A percentile compares a stretch with the other conserved stretches of the same genome.
phyloP scores from a whole-genome alignment of 2,113 vertebrate species.

The Oreotrochilus melanogaster region DNA sequence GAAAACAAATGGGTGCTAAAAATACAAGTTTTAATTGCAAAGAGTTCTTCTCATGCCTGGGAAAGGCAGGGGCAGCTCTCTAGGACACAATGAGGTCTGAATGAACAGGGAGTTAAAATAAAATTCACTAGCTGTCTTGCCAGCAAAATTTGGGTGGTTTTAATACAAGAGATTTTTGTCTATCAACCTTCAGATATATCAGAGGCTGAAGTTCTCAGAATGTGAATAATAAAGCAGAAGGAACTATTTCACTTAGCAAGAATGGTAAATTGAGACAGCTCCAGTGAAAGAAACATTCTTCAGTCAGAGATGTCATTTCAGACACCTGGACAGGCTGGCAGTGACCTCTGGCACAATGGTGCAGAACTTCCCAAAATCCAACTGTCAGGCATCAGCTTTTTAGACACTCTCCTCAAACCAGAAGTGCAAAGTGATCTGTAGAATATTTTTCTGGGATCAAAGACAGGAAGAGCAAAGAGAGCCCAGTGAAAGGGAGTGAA shows the following conservation, averaged over 20 bases:
- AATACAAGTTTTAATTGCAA: slow-evolving; percentile 38
- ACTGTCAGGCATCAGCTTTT: background rate
- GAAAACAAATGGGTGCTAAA: slow-evolving; percentile 64
- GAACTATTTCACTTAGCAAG: background rate
- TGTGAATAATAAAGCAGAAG: background rate
- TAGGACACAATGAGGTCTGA: background rate
- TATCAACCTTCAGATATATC: background rate
- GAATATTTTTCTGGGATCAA: background rate
- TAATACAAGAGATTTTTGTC: background rate
- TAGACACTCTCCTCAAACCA: background rate
- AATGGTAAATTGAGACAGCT: background rate
- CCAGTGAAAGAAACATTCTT: background rate
- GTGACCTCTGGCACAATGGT: background rate
- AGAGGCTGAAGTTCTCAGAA: background rate
- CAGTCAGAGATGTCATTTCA: background rate
- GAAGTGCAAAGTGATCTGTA: background rate
- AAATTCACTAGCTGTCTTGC: background rate
- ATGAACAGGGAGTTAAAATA: background rate
- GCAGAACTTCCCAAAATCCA: background rate
- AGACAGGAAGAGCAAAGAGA: background rate
- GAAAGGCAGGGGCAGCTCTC: slow-evolving; percentile 18
- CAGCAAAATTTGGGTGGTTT: background rate
- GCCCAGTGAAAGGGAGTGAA: background rate
- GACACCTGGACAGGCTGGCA: background rate
- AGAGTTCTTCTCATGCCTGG: slow-evolving; percentile 41